Evolutionary conservation across 2,797 vertebrate genomes (phyloP), one percentile per base, ranked within the genome.

Genomic region (Enteromius unitaeniatus): DNA sequence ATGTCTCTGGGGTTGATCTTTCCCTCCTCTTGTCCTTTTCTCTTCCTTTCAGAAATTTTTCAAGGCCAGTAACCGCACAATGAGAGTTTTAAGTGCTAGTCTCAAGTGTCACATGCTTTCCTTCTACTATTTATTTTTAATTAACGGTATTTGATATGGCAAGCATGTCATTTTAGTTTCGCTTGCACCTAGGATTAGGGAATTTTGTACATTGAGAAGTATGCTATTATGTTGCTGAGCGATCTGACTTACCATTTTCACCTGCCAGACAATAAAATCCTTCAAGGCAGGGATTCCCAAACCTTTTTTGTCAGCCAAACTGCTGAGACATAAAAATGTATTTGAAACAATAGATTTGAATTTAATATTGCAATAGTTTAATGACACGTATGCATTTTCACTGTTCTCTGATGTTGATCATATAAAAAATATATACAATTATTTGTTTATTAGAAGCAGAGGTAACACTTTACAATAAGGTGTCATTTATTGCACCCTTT

Each of bases 1-100:
- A 64, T 70, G 40, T 84, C 81, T 76, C 77, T 65, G 69, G 86
- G 79, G 81, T 31, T 23, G 28, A 19, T 70, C 60, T 47, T 60
- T 58, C 58, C 68, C n/a, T 31, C 21, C 69, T 72, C 62, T 5
- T 73, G 42, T 79, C 8, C 23, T 49, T 21, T 13, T 64, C 51
- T 45, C 6, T 64, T 45, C 17, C 17, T 83, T 53, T 51, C 58
- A 53, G 64, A 88, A 72, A 78, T 17, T 17, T 65, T 76, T 81
- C n/a, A 85, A 51, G 83, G 75, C 81, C 68, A 49, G 15, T 69
- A 67, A 84, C 55, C 26, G 73, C 40, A 70, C 28, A 78, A 23
- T 14, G 21, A 23, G 58, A 84, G 58, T 58, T 64, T 23, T 21
- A 40, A 70, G 34, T n/a, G 19, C n/a, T 47, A 21, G 10, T 72